Base-by-base conservation (phyloP, 2,888 invertebrate species). In the Hirtodrosophila duncani region DNA sequence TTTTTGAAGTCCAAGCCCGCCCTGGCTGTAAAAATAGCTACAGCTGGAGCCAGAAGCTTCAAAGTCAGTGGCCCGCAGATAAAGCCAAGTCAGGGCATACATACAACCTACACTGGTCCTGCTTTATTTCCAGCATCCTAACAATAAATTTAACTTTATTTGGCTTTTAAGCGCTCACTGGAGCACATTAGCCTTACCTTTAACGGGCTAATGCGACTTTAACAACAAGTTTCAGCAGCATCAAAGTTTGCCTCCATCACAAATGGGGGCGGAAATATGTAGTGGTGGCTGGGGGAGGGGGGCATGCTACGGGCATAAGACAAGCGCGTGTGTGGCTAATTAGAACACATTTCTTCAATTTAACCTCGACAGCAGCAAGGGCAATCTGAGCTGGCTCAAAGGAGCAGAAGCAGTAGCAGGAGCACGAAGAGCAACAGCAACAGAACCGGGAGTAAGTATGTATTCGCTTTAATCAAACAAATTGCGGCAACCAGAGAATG, bases 321-420 rank as follows among this genome's bases (percentile, higher is more conserved):
- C 56, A 34, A 16, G 48, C 48, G 49, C 56, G 80, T 79, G 72
- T 78, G 71, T 63, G 66, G 72, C 74, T 75, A 75, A 75, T 75
- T 75, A 80, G 74, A 72, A 75, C 72, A 75, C 74, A 75, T 75
- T 75, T 75, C 74, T 75, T 67, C 74, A 80, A 75, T 75, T 75
- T 75, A 77, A 80, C 69, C 74, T 60, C 56, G 46, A 42, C 59
- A 41, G 21, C 37, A 16, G 30, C 29, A 29, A 48, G 44, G 50
- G 50, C 53, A 55, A 57, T 51, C 48, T 37, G 48, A 56, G 52
- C 37, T 38, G 56, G 31, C 27, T 55, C 38, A 21, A n/a, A 3
- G 8, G 23, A 26, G 26, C 37, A 53, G 58, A 33, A 55, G 51
- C 48, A 34, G 31, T 37, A 46, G 11, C 48, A 29, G 11, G 21